Conservation (phyloP, 2,888 invertebrate genomes). For the Cephus rjabovi region DNA sequence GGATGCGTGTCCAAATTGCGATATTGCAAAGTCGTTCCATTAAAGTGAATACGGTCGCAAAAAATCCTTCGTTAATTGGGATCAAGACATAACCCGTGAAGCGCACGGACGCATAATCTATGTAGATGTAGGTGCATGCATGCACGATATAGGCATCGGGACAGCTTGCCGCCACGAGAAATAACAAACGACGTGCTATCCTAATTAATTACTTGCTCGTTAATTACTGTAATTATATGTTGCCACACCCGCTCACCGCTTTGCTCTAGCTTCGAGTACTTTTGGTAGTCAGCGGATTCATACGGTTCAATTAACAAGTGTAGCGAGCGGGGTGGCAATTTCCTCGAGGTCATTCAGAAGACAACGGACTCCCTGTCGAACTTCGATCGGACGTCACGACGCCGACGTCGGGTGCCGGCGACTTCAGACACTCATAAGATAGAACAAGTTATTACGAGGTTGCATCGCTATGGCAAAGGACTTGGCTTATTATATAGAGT, state of each 20-base stretch:
- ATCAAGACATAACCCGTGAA: constrained; percentile 50
- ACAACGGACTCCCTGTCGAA: neutral
- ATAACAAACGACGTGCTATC: constrained; percentile 58
- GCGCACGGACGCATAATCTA: constrained; percentile 40
- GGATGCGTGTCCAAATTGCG: neutral
- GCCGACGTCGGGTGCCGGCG: neutral
- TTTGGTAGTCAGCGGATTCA: neutral
- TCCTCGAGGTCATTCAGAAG: neutral
- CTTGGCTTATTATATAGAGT: constrained; percentile 29
- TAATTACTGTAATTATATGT: constrained; percentile 59
- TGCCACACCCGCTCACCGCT: constrained; percentile 43
- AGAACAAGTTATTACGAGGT: neutral
- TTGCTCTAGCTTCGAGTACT: neutral
- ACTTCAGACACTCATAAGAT: neutral
- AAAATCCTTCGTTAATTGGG: constrained; percentile 46
- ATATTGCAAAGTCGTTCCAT: neutral
- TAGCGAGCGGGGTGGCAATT: neutral
- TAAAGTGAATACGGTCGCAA: neutral
- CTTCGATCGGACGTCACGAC: neutral
- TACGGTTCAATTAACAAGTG: neutral
- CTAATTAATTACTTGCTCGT: constrained; percentile 58
- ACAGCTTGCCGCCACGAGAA: constrained; percentile 33
- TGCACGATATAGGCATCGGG: neutral
- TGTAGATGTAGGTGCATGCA: constrained; percentile 1
- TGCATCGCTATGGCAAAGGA: neutral